These are phyloP conservation scores for Eremophila alpestris DNA, from an alignment of 2,797 vertebrate genomes.

Conservation along the genomic window DNA sequence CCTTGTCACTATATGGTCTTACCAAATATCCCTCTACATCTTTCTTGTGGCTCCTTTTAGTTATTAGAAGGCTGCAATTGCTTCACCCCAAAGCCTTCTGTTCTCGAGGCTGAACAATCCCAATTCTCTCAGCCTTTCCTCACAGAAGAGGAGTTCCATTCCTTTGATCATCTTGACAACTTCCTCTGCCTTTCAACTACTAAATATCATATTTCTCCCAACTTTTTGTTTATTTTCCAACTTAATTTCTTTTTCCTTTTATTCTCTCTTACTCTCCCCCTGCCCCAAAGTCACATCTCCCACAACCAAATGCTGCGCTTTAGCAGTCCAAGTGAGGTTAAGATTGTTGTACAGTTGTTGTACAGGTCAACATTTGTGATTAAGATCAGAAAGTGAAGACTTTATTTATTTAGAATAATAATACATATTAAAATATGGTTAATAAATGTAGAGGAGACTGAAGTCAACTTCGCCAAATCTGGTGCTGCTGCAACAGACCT, in stretches of 20 bases:
- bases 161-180: not conserved
- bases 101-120: not conserved
- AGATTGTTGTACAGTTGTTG: not conserved
- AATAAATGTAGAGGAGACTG: not conserved
- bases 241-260: not conserved
- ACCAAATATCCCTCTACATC: not conserved
- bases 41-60: not conserved
- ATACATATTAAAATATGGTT: not conserved
- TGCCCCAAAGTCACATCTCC: not conserved
- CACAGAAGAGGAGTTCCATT: rapidly evolving
- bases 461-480: not conserved
- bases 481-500: not conserved
- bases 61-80: not conserved
- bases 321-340: not conserved
- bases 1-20: too few species aligned
- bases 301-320: not conserved
- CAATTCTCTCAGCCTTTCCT: not conserved
- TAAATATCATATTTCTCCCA: not conserved
- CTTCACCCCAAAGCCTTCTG: not conserved
- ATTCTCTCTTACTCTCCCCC: rapidly evolving
- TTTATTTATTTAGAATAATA: not conserved
- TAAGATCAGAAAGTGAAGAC: not conserved
- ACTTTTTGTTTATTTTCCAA: not conserved
- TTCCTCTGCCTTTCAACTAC: not conserved
- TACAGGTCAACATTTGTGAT: not conserved